Evolutionary conservation across 2,797 vertebrate genomes (phyloP).

Genomic region (Morus bassanus): DNA sequence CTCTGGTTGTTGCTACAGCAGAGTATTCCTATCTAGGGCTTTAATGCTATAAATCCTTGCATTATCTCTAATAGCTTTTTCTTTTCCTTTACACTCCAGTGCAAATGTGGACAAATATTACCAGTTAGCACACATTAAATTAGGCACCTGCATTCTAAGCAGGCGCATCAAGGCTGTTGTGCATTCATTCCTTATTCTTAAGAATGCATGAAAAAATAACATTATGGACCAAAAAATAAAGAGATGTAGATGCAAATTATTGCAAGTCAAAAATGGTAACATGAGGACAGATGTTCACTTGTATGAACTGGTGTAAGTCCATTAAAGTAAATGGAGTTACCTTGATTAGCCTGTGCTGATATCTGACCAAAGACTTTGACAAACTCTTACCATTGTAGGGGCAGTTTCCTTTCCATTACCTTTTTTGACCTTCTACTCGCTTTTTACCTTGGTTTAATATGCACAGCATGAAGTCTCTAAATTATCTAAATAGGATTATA

Average conservation of each 20-base stretch:
- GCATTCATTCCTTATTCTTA: neutral
- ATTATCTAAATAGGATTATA: neutral
- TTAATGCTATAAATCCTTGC: neutral
- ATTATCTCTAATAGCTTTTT: neutral
- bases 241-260: neutral
- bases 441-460: neutral
- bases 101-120: neutral
- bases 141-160: neutral
- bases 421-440: neutral
- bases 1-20: neutral
- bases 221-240: neutral
- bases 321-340: neutral
- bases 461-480: neutral
- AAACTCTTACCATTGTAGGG: neutral
- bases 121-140: neutral
- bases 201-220: neutral
- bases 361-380: neutral
- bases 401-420: neutral
- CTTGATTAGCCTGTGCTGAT: neutral
- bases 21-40: neutral
- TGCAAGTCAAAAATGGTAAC: neutral
- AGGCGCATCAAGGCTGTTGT: neutral
- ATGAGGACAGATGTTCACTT: neutral
- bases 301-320: neutral
- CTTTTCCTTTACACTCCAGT: neutral